These are phyloP conservation scores for Etia nguti DNA, from an alignment of 2,113 vertebrate genomes.

Conservation along the genomic window DNA sequence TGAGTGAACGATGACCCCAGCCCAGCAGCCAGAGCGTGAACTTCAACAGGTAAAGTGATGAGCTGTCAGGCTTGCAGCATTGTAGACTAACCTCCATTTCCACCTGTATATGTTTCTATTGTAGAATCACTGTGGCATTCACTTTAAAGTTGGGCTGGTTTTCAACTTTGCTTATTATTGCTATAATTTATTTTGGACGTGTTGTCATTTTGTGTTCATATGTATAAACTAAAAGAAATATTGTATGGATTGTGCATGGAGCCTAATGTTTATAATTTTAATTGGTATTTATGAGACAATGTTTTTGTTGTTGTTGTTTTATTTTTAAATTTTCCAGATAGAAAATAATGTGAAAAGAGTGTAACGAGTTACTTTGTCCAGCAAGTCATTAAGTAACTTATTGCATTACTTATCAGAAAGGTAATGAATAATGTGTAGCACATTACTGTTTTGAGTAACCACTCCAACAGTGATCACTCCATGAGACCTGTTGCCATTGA, in stretches of 20 bases:
- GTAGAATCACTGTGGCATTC: not conserved
- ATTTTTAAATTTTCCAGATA: not conserved
- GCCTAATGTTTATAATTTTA: not conserved
- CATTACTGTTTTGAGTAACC: not conserved
- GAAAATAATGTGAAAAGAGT: not conserved
- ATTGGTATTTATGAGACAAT: not conserved
- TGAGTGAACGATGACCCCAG: not conserved
- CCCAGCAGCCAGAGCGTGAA: not conserved
- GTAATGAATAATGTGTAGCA: not conserved
- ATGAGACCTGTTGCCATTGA: not conserved
- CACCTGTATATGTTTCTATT: not conserved
- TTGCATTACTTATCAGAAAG: not conserved
- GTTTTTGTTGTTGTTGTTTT: not conserved
- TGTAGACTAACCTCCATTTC: not conserved
- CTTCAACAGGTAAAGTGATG: not conserved
- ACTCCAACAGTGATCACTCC: not conserved
- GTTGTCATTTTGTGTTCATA: not conserved
- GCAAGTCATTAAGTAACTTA: not conserved
- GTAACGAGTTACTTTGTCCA: not conserved
- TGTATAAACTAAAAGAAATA: not conserved
- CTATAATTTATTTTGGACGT: too few species aligned
- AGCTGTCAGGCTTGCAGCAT: not conserved
- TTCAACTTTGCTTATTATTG: too few species aligned
- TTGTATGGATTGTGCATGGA: fast-evolving
- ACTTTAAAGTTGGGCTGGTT: too few species aligned